Base-by-base conservation (phyloP, 2,888 invertebrate genomes). In the Lepidochitona cinerea region DNA sequence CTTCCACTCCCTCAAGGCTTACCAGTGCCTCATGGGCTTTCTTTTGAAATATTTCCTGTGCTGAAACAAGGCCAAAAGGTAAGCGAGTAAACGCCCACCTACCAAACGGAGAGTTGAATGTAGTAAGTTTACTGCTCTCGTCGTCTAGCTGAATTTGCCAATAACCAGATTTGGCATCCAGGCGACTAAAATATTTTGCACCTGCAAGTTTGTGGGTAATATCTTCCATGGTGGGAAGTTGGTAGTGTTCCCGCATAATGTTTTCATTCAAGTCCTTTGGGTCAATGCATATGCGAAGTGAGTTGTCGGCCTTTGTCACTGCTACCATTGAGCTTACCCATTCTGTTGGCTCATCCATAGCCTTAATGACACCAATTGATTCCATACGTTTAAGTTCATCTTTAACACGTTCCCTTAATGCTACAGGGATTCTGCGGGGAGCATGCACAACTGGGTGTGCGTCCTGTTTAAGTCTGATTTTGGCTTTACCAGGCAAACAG, bases 11-110 rank as follows among this genome's bases (percentile, higher is more conserved):
- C 26, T 29, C 29, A 3, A 74, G 29, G 26, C 72, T 29, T 26
- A 26, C 59, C 23, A 74, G 49, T 12, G 32, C 7, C 37, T 64
- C 18, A 29, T 35, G 18, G 9, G 69, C 54, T n/a, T 32, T n/a
- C 52, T 59, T 74, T 26, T 75, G 74, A 36, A 52, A 75, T 18
- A 71, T 52, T 35, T 75, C 74, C 54, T 52, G 76, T n/a, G 76
- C 70, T 36, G 67, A 75, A 35, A 33, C 36, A 14, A 75, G 64
- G 29, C 76, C 76, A 68, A 75, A 75, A 5, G 76, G 76, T 18
- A 75, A 23, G 36, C 75, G 29, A 18, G n/a, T 14, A 36, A 67
- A 71, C 9, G 52, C 12, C 35, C 33, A 75, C 33, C 74, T 26
- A 14, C 74, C 75, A 49, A 71, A 71, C 36, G 70, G 70, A 7